Conservation (phyloP, 1,140 invertebrate species). For the Pseudomyrmex cubaensis region DNA sequence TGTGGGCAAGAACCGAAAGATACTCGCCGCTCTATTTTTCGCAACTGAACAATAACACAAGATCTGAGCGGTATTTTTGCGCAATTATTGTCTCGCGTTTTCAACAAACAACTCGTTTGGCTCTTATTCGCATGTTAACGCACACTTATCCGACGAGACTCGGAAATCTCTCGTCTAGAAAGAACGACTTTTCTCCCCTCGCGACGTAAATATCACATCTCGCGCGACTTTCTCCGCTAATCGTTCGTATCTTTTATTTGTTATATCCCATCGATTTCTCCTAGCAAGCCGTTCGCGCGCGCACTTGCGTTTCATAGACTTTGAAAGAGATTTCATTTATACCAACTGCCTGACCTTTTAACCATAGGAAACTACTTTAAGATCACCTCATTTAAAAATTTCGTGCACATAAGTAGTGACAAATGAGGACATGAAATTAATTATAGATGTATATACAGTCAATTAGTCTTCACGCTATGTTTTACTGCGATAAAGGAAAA, state of each 20-base stretch:
- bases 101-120: neutral
- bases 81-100: neutral
- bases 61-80: neutral
- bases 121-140: neutral
- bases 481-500: too few species aligned
- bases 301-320: neutral
- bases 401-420: too few species aligned
- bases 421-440: too few species aligned
- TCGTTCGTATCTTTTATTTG: slow-evolving; percentile 6
- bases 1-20: neutral
- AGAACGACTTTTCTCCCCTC: slow-evolving; percentile 22
- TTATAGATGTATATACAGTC: too few species aligned
- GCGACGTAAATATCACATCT: too few species aligned
- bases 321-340: too few species aligned
- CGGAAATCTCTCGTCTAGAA: neutral
- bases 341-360: too few species aligned
- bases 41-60: neutral
- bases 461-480: too few species aligned
- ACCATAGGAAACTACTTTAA: too few species aligned
- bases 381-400: too few species aligned
- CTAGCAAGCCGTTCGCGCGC: neutral
- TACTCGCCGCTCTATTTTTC: too few species aligned
- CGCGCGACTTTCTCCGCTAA: slow-evolving; percentile 29
- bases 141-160: neutral
- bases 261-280: slow-evolving; percentile 34